Conservation (phyloP, 1,140 invertebrate species). For the Aphis gossypii region DNA sequence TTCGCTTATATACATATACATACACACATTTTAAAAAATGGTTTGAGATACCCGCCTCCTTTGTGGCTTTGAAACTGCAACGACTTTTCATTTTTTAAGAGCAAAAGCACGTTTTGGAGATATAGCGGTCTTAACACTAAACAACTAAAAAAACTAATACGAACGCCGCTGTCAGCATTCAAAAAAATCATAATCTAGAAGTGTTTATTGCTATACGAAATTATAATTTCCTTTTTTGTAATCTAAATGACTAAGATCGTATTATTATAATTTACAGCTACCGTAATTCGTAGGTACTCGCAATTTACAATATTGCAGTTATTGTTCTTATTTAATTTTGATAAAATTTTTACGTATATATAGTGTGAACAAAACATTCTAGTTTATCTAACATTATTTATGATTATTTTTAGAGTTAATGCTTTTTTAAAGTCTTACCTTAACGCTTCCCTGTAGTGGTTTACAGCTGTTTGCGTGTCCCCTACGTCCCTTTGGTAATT, state of each 20-base stretch:
- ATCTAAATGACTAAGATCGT: not conserved
- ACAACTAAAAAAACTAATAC: not conserved
- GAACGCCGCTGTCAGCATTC: not conserved
- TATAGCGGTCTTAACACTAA: constrained; percentile 1
- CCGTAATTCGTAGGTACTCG: not conserved
- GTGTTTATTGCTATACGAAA: not conserved
- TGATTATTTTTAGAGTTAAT: constrained; percentile 45
- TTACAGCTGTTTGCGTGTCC: constrained; percentile 73
- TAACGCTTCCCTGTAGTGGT: constrained; percentile 82
- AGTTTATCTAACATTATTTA: not conserved
- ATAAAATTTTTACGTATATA: not conserved
- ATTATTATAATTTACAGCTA: not conserved
- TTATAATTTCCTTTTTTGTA: not conserved
- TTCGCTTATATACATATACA: constrained; percentile 18
- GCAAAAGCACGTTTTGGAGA: constrained; percentile 25
- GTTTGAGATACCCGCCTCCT: not conserved
- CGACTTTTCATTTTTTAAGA: constrained; percentile 40
- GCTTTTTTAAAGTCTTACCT: constrained; percentile 70
- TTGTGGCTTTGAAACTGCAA: not conserved
- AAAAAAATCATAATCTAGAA: not conserved
- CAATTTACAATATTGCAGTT: not conserved
- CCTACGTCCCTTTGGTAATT: constrained; percentile 82
- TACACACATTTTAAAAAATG: constrained; percentile 12
- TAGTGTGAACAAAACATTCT: not conserved
- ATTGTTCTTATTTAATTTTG: not conserved